Evolutionary conservation across 1,140 invertebrate species (phyloP).

Genomic region (Cepaea nemoralis): DNA sequence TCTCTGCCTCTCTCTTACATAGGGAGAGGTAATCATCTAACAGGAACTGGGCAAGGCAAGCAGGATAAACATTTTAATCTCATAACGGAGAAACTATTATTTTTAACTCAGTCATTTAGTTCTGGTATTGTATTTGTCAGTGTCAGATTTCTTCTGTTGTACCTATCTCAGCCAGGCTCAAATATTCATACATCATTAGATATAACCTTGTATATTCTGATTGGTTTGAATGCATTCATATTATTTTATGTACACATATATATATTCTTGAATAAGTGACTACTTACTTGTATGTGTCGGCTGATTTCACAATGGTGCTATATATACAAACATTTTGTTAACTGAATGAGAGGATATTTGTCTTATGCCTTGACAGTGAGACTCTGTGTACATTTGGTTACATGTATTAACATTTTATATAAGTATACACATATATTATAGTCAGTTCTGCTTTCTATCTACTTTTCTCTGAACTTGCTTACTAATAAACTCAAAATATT

Average conservation of each 20-base stretch:
- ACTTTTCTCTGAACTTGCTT: too few species aligned
- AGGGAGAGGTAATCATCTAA: too few species aligned
- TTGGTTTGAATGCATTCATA: neutral
- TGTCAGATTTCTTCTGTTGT: neutral
- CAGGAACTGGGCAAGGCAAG: neutral
- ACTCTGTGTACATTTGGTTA: neutral
- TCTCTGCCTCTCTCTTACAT: too few species aligned
- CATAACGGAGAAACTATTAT: neutral
- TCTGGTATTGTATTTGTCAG: neutral
- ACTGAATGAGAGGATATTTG: neutral
- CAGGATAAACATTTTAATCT: neutral
- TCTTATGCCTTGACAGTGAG: neutral
- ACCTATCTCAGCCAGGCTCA: neutral
- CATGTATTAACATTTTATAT: conserved; percentile 7
- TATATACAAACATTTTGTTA: neutral
- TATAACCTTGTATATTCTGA: neutral
- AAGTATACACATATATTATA: neutral
- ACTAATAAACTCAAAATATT: too few species aligned
- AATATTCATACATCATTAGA: neutral
- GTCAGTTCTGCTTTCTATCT: neutral
- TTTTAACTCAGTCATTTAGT: too few species aligned
- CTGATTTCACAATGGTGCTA: conserved; percentile 13
- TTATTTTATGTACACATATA: neutral
- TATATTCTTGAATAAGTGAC: neutral
- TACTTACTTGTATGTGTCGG: neutral